A percentile compares a stretch with the other conserved stretches of the same genome.
These are phyloP conservation scores for Octodon degus DNA, from an alignment of 2,113 vertebrate species.

Conservation along the genomic window DNA sequence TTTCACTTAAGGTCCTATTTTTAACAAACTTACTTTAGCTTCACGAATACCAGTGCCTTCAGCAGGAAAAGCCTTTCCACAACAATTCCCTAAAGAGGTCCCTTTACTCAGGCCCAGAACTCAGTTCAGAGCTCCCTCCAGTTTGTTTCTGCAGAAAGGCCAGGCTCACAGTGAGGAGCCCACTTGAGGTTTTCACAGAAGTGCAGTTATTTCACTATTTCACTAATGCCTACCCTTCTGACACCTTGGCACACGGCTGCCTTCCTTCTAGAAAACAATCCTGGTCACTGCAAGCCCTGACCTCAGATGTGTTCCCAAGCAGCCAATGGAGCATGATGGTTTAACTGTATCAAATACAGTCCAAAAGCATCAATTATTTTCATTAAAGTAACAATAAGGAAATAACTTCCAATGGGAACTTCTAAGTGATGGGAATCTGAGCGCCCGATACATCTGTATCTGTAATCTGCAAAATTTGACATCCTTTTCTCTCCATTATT, in stretches of 20 bases:
- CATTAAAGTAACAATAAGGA: constrained; percentile 53
- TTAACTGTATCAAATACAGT: constrained; percentile 68
- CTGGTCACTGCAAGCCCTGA: neutral
- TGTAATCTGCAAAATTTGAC: constrained; percentile 34
- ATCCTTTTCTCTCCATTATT: neutral
- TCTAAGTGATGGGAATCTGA: neutral
- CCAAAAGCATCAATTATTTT: constrained; percentile 54
- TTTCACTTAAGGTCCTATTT: constrained; percentile 40
- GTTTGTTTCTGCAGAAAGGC: constrained; percentile 1
- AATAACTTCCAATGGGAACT: constrained; percentile 57
- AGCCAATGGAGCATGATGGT: neutral
- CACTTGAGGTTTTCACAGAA: neutral
- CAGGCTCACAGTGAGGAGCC: neutral
- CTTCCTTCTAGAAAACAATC: constrained; percentile 50
- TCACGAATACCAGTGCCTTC: neutral
- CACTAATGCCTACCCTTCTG: neutral
- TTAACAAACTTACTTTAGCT: constrained; percentile 25
- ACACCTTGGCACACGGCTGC: neutral
- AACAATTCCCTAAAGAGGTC: neutral
- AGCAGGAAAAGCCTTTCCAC: constrained; percentile 11
- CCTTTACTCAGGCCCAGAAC: neutral
- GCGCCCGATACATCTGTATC: neutral
- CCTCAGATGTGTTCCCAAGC: neutral
- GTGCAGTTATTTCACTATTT: neutral
- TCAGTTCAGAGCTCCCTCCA: neutral